These are phyloP conservation scores for Drosophila leonis DNA, from an alignment of 2,888 invertebrate genomes.

Conservation along the genomic window DNA sequence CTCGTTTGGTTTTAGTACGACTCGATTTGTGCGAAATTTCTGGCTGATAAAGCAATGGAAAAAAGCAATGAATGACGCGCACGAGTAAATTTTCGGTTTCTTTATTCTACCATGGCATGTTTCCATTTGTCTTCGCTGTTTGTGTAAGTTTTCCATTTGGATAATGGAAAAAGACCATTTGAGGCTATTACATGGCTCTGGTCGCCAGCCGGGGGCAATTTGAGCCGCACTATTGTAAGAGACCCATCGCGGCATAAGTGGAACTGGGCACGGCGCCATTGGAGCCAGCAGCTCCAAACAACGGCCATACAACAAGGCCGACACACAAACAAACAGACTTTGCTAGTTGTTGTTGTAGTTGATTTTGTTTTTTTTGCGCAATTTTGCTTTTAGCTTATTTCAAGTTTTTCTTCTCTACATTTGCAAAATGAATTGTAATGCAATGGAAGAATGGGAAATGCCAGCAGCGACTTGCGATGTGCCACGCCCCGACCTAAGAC, in stretches of 20 bases:
- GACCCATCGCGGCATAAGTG: constrained; percentile 54
- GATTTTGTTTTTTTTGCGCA: constrained; percentile 12
- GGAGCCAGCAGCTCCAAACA: constrained; percentile 28
- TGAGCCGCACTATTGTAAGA: constrained; percentile 69
- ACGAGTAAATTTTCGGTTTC: constrained; percentile 78
- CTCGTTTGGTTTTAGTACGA: constrained; percentile 65
- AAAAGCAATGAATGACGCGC: constrained; percentile 76
- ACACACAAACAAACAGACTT: constrained; percentile 25
- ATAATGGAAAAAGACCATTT: constrained; percentile 85
- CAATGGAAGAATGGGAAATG: constrained; percentile 60
- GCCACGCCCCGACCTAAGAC: constrained; percentile 36
- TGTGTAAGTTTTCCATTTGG: constrained; percentile 84
- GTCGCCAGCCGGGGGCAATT: constrained; percentile 67
- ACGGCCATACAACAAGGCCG: constrained; percentile 14
- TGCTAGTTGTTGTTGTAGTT: background rate
- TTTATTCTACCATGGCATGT: constrained; percentile 58
- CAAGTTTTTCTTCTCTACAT: constrained; percentile 79
- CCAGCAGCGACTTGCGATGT: constrained; percentile 17
- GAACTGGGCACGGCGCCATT: constrained; percentile 73
- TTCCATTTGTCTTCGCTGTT: constrained; percentile 68
- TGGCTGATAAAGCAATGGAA: constrained; percentile 82
- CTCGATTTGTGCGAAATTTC: constrained; percentile 72
- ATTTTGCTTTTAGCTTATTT: constrained; percentile 50
- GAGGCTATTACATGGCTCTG: constrained; percentile 73
- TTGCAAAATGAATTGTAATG: constrained; percentile 82